phyloP scores from a whole-genome alignment of 2,888 invertebrate genomes.

The Cantharis nigra region DNA sequence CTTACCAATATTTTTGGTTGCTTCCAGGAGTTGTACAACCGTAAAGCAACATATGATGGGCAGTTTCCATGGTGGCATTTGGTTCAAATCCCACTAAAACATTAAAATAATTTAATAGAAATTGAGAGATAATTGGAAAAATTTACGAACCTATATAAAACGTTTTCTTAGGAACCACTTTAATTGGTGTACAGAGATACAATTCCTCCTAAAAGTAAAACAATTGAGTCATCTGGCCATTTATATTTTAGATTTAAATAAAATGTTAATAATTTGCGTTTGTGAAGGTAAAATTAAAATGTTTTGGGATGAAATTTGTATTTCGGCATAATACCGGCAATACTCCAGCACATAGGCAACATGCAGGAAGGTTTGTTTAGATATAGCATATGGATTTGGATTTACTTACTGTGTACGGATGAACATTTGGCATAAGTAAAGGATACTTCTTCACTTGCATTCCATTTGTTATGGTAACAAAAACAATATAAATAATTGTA shows the following conservation, averaged over 20 bases:
- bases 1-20: constrained; percentile 72
- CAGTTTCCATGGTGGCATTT: constrained; percentile 86
- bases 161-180: constrained; percentile 73
- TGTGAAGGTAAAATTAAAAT: background rate
- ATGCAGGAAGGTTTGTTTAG: background rate
- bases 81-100: constrained; percentile 87
- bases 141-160: constrained; percentile 77
- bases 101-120: background rate
- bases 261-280: background rate
- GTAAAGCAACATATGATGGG: constrained; percentile 92
- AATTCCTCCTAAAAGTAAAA: constrained; percentile 73
- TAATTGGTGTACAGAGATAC: constrained; percentile 89
- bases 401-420: constrained; percentile 73
- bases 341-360: background rate
- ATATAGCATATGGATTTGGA: background rate
- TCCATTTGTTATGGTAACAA: constrained; percentile 42
- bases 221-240: background rate
- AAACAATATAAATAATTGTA: constrained; percentile 38
- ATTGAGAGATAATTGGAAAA: background rate
- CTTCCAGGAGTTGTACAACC: constrained; percentile 84
- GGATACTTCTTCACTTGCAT: constrained; percentile 63
- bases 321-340: background rate
- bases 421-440: constrained; percentile 82
- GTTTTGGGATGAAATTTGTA: background rate
- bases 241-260: background rate